Evolutionary conservation across 2,113 vertebrate species (phyloP).

Genomic region (Axis porcinus): DNA sequence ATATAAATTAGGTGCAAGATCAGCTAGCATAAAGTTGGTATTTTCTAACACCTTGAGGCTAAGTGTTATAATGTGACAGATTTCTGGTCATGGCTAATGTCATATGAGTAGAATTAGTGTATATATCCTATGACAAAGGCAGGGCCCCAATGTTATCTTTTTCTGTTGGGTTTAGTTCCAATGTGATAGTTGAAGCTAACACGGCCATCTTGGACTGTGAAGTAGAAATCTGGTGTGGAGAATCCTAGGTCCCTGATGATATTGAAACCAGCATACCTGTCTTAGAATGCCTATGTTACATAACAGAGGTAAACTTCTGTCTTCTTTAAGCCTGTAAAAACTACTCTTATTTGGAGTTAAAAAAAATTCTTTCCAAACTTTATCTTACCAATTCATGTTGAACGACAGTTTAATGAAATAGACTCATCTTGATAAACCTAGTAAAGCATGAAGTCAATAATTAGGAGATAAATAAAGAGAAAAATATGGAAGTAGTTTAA

Average conservation of each 20-base stretch:
- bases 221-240: not conserved
- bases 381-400: not conserved
- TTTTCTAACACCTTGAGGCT: not conserved
- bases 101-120: not conserved
- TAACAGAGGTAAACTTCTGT: not conserved
- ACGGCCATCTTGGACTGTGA: not conserved
- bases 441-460: not conserved
- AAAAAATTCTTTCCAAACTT: not conserved
- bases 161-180: not conserved
- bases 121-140: not conserved
- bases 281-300: not conserved
- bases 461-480: not conserved
- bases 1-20: not conserved
- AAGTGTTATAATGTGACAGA: not conserved
- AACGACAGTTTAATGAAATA: not conserved
- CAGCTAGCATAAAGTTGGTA: not conserved
- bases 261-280: not conserved
- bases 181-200: not conserved
- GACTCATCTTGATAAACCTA: not conserved
- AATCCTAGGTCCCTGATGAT: not conserved
- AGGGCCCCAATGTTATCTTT: not conserved
- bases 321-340: not conserved
- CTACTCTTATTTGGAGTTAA: not conserved
- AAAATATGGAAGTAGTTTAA: not conserved
- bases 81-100: not conserved